A percentile compares a stretch with the other conserved stretches of the same genome.
phyloP scores from a whole-genome alignment of 2,113 vertebrate species.

The Butorides virescens region DNA sequence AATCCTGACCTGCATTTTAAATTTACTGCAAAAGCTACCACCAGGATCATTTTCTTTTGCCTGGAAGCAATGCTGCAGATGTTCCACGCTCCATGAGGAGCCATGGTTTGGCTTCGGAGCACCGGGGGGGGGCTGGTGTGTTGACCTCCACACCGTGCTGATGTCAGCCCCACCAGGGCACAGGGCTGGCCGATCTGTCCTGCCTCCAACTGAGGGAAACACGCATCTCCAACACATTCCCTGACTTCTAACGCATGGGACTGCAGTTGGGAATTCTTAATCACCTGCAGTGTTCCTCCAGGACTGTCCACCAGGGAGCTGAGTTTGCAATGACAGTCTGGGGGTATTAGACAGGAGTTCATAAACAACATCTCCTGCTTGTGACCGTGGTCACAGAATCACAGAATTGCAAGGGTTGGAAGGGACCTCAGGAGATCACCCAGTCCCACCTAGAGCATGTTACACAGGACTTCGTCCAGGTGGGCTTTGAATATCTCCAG shows the following conservation, averaged over 20 bases:
- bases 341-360: background rate
- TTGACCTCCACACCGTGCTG: rapidly evolving
- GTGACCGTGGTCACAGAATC: too few species aligned
- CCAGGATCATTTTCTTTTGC: background rate
- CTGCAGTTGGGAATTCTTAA: too few species aligned
- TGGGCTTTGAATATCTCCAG: too few species aligned
- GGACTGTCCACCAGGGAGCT: background rate
- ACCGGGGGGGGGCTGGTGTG: rapidly evolving
- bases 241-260: rapidly evolving
- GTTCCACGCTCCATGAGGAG: rapidly evolving
- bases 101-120: background rate
- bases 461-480: too few species aligned
- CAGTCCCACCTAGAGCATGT: too few species aligned
- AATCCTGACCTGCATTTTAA: background rate
- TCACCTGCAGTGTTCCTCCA: background rate
- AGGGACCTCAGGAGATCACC: too few species aligned
- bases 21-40: background rate
- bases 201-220: background rate
- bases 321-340: background rate
- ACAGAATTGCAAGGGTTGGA: too few species aligned
- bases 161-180: background rate
- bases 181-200: background rate
- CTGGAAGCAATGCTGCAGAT: background rate
- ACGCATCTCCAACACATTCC: rapidly evolving
- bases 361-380: background rate